A percentile compares a stretch with the other conserved stretches of the same genome.
Evolutionary conservation across 2,888 invertebrate species (phyloP).

Genomic region (Mythimna loreyi): DNA sequence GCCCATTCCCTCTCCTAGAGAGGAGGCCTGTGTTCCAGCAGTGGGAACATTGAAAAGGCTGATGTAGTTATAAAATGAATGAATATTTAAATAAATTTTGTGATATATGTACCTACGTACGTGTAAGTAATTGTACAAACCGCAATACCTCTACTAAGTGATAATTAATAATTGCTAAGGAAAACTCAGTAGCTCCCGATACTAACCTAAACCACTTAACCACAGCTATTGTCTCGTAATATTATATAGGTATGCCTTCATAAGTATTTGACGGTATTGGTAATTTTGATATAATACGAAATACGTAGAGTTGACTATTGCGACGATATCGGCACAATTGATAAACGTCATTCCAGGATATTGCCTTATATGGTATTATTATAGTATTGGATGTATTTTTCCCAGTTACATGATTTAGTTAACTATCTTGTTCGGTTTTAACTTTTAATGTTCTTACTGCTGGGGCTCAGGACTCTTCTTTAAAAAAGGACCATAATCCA

Average conservation of each 20-base stretch:
- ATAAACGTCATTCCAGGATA: background rate
- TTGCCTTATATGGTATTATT: background rate
- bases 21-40: no score
- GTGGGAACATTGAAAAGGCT: no score
- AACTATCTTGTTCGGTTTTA: background rate
- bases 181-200: background rate
- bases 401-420: background rate
- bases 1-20: no score
- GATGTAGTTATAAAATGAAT: no score
- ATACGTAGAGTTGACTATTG: background rate
- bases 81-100: no score
- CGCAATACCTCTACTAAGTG: background rate
- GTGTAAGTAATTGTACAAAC: background rate
- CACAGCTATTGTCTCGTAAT: background rate
- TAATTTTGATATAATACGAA: background rate
- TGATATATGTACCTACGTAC: no score
- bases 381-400: background rate
- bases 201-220: constrained; percentile 2
- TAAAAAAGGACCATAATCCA: no score
- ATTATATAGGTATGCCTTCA: background rate
- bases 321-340: background rate
- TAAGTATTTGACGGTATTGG: background rate
- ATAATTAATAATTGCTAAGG: constrained; percentile 1
- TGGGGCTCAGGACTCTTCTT: no score
- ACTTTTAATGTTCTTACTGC: no score